Conservation (phyloP, 2,888 invertebrate species). For the Torymus tubicola region DNA sequence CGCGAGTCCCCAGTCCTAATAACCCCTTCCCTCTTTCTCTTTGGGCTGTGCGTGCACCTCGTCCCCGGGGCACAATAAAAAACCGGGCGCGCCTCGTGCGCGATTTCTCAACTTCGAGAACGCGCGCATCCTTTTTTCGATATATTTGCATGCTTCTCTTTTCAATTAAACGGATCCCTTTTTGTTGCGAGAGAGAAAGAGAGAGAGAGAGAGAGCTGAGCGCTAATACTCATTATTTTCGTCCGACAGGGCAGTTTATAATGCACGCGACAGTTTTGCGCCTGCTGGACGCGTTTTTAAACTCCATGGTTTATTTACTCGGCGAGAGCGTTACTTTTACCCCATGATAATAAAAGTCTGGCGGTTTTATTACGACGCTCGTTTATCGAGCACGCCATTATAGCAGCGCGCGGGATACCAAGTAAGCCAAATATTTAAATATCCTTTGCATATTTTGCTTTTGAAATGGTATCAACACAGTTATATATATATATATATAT, state of each 20-base stretch:
- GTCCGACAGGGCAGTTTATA: conserved; percentile 31
- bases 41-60: no score
- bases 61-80: conserved; percentile 39
- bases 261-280: conserved; percentile 26
- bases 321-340: not conserved
- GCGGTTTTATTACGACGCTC: no score
- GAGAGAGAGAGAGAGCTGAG: no score
- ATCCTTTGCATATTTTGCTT: no score
- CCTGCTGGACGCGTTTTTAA: not conserved
- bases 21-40: conserved; percentile 42
- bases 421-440: no score
- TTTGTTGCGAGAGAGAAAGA: not conserved
- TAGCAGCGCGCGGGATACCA: no score
- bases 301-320: not conserved
- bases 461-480: no score
- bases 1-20: conserved; percentile 27
- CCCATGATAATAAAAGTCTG: no score
- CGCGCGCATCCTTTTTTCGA: conserved; percentile 2
- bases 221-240: conserved; percentile 38
- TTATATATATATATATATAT: no score
- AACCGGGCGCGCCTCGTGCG: conserved; percentile 19
- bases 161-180: conserved; percentile 47
- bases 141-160: conserved; percentile 23
- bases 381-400: no score
- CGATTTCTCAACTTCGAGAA: conserved; percentile 44